Conservation (phyloP, 2,797 vertebrate genomes). For the Sarcoramphus papa region DNA sequence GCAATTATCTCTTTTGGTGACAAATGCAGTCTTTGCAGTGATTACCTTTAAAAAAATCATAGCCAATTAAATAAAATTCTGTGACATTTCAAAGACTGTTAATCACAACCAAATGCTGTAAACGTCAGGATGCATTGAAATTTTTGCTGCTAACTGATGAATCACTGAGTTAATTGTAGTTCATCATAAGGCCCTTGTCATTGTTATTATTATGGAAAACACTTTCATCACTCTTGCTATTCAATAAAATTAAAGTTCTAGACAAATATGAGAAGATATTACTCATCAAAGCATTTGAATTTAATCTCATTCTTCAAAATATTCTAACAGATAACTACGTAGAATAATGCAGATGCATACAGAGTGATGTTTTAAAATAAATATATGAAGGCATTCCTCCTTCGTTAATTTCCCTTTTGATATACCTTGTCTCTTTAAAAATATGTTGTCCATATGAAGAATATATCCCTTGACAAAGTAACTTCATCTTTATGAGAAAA, state of each 20-base stretch:
- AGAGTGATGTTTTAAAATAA: conserved; percentile 58
- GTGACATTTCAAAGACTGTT: conserved; percentile 80
- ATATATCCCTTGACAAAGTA: neutral
- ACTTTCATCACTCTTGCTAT: conserved; percentile 74
- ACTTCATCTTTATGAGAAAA: neutral
- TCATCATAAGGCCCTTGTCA: conserved; percentile 78
- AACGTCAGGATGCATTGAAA: conserved; percentile 78
- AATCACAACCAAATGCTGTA: conserved; percentile 79
- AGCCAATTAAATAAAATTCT: conserved; percentile 78
- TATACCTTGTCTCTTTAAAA: neutral
- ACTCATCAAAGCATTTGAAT: conserved; percentile 73
- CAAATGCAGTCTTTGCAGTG: conserved; percentile 70
- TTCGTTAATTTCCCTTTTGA: neutral
- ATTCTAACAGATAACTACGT: conserved; percentile 31
- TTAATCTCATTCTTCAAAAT: conserved; percentile 70
- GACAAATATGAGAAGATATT: conserved; percentile 70
- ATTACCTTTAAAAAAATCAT: conserved; percentile 74
- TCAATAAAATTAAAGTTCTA: conserved; percentile 72
- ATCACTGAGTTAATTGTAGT: conserved; percentile 79
- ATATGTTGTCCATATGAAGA: neutral
- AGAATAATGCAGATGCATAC: conserved; percentile 14
- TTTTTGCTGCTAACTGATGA: conserved; percentile 73
- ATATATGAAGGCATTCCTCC: neutral
- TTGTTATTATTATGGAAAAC: conserved; percentile 80
- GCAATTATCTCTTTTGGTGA: conserved; percentile 75